Evolutionary conservation across 2,888 invertebrate genomes (phyloP).

Genomic region (Desoria tigrina): DNA sequence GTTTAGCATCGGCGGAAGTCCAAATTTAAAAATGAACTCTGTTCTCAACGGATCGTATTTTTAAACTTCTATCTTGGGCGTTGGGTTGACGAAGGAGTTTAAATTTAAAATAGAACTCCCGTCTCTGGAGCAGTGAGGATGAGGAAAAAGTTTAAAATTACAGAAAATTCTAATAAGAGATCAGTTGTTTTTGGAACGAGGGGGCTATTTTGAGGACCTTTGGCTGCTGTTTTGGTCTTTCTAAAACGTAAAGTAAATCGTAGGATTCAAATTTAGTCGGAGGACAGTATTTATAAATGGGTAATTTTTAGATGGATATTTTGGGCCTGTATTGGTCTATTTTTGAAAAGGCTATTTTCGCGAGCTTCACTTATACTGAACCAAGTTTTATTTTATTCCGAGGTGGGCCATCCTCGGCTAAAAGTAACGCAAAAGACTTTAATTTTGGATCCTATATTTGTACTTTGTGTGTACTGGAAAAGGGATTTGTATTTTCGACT

Average conservation of each 20-base stretch:
- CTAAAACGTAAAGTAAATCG: not conserved
- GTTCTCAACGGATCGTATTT: not conserved
- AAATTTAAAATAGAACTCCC: constrained; percentile 8
- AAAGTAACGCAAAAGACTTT: constrained; percentile 39
- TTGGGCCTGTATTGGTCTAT: constrained; percentile 31
- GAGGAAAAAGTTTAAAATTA: constrained; percentile 15
- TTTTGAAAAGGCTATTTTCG: constrained; percentile 45
- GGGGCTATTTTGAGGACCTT: constrained; percentile 16
- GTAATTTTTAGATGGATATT: constrained; percentile 31
- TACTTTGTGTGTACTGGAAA: constrained; percentile 12
- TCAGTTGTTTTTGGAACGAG: constrained; percentile 18
- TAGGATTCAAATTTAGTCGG: constrained; percentile 24
- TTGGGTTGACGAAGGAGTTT: not conserved
- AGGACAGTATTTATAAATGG: constrained; percentile 28
- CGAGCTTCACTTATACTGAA: constrained; percentile 32
- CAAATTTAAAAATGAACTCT: not conserved
- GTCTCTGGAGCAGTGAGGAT: not conserved
- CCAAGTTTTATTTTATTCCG: constrained; percentile 23
- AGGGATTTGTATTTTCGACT: constrained; percentile 5
- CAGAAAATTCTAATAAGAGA: constrained; percentile 8
- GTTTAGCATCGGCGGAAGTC: constrained; percentile 3
- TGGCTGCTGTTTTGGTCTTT: constrained; percentile 3
- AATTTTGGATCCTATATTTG: constrained; percentile 45
- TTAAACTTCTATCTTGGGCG: constrained; percentile 11
- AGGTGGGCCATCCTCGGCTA: constrained; percentile 19